Evolutionary conservation across 2,797 vertebrate species (phyloP).

Genomic region (Otolemur crassicaudatus): DNA sequence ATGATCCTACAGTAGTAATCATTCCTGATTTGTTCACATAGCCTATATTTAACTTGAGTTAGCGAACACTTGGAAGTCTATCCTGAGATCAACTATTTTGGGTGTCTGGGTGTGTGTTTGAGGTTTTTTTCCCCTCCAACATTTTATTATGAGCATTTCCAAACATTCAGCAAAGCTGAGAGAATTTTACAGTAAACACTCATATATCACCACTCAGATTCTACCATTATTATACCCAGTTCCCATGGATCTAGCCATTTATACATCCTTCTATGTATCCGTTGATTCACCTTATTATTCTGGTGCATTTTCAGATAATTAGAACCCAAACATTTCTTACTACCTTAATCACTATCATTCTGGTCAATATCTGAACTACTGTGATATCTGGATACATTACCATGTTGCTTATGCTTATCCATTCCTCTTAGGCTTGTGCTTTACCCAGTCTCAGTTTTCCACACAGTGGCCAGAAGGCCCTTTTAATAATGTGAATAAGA

Average conservation of each 20-base stretch:
- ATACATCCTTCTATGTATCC: neutral
- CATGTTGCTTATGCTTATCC: neutral
- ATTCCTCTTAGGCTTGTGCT: neutral
- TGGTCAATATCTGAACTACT: neutral
- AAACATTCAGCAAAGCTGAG: neutral
- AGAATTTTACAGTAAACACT: neutral
- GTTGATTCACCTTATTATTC: neutral
- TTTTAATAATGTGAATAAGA: neutral
- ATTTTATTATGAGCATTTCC: neutral
- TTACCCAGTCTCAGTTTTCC: neutral
- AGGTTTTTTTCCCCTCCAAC: neutral
- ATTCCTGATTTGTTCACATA: neutral
- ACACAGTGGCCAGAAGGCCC: neutral
- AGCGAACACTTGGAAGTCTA: neutral
- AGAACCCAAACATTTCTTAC: neutral
- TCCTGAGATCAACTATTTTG: neutral
- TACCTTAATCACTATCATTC: neutral
- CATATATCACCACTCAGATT: neutral
- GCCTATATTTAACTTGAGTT: neutral
- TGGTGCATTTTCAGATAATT: neutral
- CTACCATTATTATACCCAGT: neutral
- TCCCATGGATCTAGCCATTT: neutral
- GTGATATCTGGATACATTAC: neutral
- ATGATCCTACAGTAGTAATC: neutral
- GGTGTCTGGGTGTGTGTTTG: neutral